phyloP scores from a whole-genome alignment of 2,888 invertebrate species.

The Polydrusus pterygomalis region DNA sequence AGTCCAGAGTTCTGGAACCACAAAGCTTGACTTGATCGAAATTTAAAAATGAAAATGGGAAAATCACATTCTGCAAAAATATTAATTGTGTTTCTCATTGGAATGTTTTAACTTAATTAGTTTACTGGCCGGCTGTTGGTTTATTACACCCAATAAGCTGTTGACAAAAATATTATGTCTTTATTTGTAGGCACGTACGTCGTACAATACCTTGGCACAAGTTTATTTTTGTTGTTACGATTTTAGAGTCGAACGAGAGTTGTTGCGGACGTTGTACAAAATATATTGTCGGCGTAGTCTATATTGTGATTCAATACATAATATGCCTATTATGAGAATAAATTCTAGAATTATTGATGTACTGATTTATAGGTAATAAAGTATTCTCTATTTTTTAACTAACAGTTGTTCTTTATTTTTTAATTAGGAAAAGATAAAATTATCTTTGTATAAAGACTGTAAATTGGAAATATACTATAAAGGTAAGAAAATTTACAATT shows the following conservation, averaged over 20 bases:
- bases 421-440: neutral
- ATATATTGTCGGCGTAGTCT: constrained; percentile 27
- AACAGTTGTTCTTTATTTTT: neutral
- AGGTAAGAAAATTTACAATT: no score
- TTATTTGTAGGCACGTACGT: no score
- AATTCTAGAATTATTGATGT: constrained; percentile 30
- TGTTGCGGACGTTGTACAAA: constrained; percentile 43
- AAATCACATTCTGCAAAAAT: no score
- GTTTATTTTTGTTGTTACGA: constrained; percentile 33
- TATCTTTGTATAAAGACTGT: neutral
- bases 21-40: neutral
- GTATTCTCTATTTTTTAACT: constrained; percentile 46
- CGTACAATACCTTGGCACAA: neutral
- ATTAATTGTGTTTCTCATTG: no score
- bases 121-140: no score
- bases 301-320: constrained; percentile 51
- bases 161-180: no score
- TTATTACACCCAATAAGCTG: no score
- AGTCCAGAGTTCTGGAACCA: no score
- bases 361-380: constrained; percentile 39
- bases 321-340: constrained; percentile 38
- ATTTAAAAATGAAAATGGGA: no score
- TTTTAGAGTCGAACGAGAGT: constrained; percentile 14
- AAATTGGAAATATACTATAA: no score
- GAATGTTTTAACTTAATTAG: no score